Evolutionary conservation across 2,888 invertebrate genomes (phyloP).

Genomic region (Nemurella pictetii): DNA sequence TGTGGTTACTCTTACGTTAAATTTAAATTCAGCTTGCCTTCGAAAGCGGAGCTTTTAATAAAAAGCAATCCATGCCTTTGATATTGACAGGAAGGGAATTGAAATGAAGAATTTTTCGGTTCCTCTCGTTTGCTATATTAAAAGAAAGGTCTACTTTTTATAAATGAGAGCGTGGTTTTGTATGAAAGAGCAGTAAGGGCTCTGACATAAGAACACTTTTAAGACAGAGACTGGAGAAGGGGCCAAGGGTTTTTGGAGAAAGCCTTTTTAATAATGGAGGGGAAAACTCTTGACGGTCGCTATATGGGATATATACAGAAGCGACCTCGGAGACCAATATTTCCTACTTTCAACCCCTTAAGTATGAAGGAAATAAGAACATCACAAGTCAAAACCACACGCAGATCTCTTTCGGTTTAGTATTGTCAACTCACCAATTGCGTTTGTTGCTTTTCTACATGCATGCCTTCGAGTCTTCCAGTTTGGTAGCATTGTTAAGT

Average conservation of each 20-base stretch:
- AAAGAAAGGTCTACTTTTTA: conserved; percentile 11
- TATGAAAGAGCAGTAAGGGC: conserved; percentile 18
- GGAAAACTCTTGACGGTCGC: conserved; percentile 19
- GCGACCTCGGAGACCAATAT: conserved; percentile 19
- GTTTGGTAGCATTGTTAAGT: too few relatives aligned
- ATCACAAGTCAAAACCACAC: background rate
- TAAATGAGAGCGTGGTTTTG: conserved; percentile 2
- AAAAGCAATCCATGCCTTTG: background rate
- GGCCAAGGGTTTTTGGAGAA: conserved; percentile 20
- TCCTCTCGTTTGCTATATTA: background rate
- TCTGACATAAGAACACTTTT: conserved; percentile 27
- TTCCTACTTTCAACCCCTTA: background rate
- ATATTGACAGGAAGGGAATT: background rate
- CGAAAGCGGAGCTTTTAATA: background rate
- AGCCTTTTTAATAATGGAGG: conserved; percentile 35
- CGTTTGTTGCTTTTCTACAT: background rate
- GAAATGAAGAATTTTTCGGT: background rate
- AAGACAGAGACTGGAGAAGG: conserved; percentile 13
- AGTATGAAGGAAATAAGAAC: conserved; percentile 10
- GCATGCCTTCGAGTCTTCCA: too few relatives aligned
- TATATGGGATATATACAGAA: background rate
- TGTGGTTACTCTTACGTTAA: background rate
- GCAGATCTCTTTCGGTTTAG: background rate
- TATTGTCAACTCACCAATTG: background rate
- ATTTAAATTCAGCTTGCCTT: background rate